Evolutionary conservation across 2,797 vertebrate genomes (phyloP).

Genomic region (Etheostoma nigrum): DNA sequence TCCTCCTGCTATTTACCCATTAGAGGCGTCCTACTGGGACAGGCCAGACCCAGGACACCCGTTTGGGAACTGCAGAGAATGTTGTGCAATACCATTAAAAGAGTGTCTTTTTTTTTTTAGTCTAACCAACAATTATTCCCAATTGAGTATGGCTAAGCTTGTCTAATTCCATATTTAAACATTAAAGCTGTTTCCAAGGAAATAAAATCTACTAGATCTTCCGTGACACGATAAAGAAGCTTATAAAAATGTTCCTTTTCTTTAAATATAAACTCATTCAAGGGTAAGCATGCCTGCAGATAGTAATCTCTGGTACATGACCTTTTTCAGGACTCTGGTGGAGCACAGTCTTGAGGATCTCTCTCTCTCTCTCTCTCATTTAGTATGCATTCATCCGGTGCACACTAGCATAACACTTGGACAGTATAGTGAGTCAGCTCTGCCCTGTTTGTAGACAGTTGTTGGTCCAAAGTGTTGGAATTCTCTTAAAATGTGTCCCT

Average conservation of each 20-base stretch:
- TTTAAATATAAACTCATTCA: slow-evolving; percentile 43
- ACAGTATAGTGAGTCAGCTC: slow-evolving; percentile 48
- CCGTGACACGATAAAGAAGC: slow-evolving; percentile 32
- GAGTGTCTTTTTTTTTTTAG: slow-evolving; percentile 31
- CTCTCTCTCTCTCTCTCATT: slow-evolving; percentile 34
- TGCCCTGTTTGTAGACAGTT: slow-evolving; percentile 39
- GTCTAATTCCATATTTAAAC: slow-evolving; percentile 59
- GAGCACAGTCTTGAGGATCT: slow-evolving; percentile 24
- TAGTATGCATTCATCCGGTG: slow-evolving; percentile 31
- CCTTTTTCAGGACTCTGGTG: slow-evolving; percentile 46
- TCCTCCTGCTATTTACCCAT: slow-evolving; percentile 46
- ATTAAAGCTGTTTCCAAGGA: slow-evolving; percentile 58
- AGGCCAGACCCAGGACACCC: slow-evolving; percentile 22
- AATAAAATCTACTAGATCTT: slow-evolving; percentile 46
- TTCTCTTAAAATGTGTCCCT: slow-evolving; percentile 40
- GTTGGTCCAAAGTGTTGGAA: slow-evolving; percentile 22
- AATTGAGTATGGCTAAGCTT: slow-evolving; percentile 22
- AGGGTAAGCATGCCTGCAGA: slow-evolving; percentile 40
- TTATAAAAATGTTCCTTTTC: slow-evolving; percentile 42
- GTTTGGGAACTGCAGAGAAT: slow-evolving; percentile 2
- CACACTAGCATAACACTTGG: slow-evolving; percentile 39
- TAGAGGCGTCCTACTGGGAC: slow-evolving; percentile 42
- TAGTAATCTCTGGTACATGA: slow-evolving; percentile 58
- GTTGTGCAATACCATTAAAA: slow-evolving; percentile 37
- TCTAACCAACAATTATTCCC: slow-evolving; percentile 21